Base-by-base conservation (phyloP, 2,888 invertebrate genomes). In the Brenthis ino region DNA sequence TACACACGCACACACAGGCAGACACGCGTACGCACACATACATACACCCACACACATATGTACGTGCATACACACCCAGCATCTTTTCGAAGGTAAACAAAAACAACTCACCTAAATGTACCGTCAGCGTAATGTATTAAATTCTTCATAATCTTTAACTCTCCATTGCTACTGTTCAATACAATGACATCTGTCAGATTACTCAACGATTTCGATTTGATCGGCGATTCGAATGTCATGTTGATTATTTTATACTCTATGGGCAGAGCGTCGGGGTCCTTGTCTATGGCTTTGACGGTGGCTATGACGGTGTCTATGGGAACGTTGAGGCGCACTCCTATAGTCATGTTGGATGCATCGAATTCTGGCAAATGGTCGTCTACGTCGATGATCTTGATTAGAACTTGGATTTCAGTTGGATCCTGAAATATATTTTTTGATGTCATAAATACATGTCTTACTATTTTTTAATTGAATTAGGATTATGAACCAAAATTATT, bases 281-380 rank as follows among this genome's bases (percentile, higher is more conserved):
- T 89, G 79, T 97, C 97, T 3, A 81, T 87, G 0, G 96, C 96
- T 75, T 94, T 94, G 3, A 96, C 83, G 0, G 94, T 95, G 0
- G 95, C 94, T 47, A 97, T 93, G 16, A 95, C 91, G 0, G 96
- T 96, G 72, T 96, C 96, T 37, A 96, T 93, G 1, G 96, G 96
- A 0, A 96, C 95, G 80, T 96, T 96, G 1, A 96, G 89, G 55
- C 96, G 93, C 0, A 97, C 96, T 1, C 96, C 96, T 6, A 96
- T 87, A 0, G 96, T 96, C 71, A 95, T 85, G 72, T 95, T 94
- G 3, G 94, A 91, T 33, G 92, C 93, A 53, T 90, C 91, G 71
- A 97, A 97, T 74, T 93, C 87, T 0, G 96, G 96, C 50, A 95
- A 83, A 80, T 97, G 96, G 76, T 97, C 97, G 76, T 97, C 96